Percentiles rank a stretch among this genome's conserved stretches.
Conservation (phyloP, 2,888 invertebrate genomes). For the Platycheirus rosarum region DNA sequence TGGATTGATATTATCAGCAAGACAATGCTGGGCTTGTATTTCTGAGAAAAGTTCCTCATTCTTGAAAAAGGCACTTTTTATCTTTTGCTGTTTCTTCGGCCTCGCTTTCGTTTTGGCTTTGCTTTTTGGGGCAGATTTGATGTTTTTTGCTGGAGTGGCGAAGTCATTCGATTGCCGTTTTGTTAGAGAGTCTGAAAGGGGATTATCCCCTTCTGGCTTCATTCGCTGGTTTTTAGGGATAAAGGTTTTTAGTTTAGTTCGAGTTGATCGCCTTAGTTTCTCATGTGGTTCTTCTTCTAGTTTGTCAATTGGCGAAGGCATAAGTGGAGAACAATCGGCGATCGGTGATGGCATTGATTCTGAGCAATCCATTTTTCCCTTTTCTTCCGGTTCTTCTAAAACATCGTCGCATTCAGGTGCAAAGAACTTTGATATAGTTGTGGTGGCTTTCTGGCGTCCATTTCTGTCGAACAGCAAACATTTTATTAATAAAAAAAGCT, state of each 20-base stretch:
- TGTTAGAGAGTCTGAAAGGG: background rate
- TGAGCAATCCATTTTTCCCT: background rate
- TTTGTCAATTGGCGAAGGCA: constrained; percentile 22
- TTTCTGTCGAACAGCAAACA: constrained; percentile 75
- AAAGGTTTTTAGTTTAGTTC: constrained; percentile 75
- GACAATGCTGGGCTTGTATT: constrained; percentile 80
- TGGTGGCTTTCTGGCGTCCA: constrained; percentile 57
- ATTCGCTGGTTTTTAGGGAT: constrained; percentile 59
- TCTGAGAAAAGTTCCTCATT: constrained; percentile 80
- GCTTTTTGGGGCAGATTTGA: constrained; percentile 50
- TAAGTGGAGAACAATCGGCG: background rate
- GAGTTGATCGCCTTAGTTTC: constrained; percentile 38
- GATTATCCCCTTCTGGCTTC: constrained; percentile 24
- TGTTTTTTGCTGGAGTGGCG: constrained; percentile 65
- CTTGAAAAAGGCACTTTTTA: constrained; percentile 79
- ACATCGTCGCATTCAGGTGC: background rate
- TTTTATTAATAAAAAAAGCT: constrained; percentile 55
- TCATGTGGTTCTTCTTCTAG: background rate
- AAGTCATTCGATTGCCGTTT: constrained; percentile 68
- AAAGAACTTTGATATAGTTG: constrained; percentile 77
- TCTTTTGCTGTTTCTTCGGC: constrained; percentile 78
- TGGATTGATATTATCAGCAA: constrained; percentile 84
- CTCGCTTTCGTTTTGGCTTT: constrained; percentile 54
- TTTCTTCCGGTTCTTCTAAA: background rate
- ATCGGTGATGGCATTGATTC: constrained; percentile 31